phyloP scores from a whole-genome alignment of 2,113 vertebrate genomes.

The Lonchura striata region DNA sequence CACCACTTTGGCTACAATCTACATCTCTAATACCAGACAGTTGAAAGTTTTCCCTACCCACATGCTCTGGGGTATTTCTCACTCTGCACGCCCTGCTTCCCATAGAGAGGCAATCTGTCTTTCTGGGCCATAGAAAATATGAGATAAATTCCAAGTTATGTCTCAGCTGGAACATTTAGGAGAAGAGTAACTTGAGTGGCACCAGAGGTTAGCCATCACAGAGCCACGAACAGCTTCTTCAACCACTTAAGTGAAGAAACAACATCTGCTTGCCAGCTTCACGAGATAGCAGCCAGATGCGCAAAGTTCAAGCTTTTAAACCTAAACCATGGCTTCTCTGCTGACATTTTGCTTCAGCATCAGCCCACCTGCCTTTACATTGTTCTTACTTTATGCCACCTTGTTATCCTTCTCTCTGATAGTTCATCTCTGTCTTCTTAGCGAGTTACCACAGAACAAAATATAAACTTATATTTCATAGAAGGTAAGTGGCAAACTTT shows the following conservation, averaged over 20 bases:
- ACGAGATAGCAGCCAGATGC: not conserved
- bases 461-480: not conserved
- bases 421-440: not conserved
- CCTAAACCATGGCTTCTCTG: not conserved
- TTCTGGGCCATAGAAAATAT: not conserved
- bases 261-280: not conserved
- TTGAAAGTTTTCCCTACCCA: not conserved
- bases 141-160: not conserved
- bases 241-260: not conserved
- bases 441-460: not conserved
- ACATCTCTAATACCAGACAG: not conserved
- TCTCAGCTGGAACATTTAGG: not conserved
- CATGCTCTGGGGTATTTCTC: not conserved
- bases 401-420: not conserved
- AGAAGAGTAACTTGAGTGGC: not conserved
- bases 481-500: not conserved
- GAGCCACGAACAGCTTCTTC: not conserved
- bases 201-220: not conserved
- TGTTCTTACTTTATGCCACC: not conserved
- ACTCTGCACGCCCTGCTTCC: not conserved
- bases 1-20: not conserved
- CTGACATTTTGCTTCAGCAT: not conserved
- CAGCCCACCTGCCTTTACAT: not conserved
- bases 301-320: not conserved
- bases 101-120: not conserved